These are phyloP conservation scores for Hyalella azteca DNA, from an alignment of 2,888 invertebrate species.

Conservation along the genomic window DNA sequence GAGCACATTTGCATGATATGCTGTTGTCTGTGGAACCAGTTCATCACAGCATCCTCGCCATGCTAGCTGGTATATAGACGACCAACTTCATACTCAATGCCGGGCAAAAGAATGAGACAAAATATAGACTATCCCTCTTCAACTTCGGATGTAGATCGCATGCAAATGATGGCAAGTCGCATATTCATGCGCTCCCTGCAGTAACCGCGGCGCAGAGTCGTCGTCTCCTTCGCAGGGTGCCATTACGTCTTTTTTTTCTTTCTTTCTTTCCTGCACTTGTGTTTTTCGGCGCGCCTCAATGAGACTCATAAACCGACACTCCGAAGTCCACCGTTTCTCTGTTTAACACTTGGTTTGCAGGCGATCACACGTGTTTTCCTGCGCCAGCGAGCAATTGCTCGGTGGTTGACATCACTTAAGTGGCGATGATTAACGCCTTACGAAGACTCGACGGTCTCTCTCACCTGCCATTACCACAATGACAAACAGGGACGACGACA, in stretches of 20 bases:
- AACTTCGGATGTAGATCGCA: constrained; percentile 31
- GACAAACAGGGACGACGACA: constrained; percentile 32
- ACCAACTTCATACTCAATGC: constrained; percentile 33
- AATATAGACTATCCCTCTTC: constrained; percentile 32
- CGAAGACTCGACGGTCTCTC: background rate
- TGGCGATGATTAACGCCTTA: constrained; percentile 23
- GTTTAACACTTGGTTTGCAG: constrained; percentile 31
- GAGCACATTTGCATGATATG: constrained; percentile 35
- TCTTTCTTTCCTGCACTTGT: constrained; percentile 15
- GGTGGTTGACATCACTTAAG: constrained; percentile 28
- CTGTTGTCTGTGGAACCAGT: constrained; percentile 36
- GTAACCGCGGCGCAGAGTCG: background rate
- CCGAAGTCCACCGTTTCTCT: constrained; percentile 22
- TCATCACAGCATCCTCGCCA: constrained; percentile 31
- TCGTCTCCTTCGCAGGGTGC: constrained; percentile 28
- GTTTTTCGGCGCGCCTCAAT: constrained; percentile 6
- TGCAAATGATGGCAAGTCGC: constrained; percentile 22
- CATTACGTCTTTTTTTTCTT: constrained; percentile 28
- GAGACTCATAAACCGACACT: constrained; percentile 32
- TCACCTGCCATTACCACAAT: constrained; percentile 25
- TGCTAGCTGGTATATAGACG: constrained; percentile 5
- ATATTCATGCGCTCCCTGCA: constrained; percentile 33
- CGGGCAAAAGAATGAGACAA: constrained; percentile 28
- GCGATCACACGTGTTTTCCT: constrained; percentile 24
- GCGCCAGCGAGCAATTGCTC: constrained; percentile 12